These are phyloP conservation scores for Zosterops lateralis DNA, from an alignment of 2,113 vertebrate genomes.

Conservation along the genomic window DNA sequence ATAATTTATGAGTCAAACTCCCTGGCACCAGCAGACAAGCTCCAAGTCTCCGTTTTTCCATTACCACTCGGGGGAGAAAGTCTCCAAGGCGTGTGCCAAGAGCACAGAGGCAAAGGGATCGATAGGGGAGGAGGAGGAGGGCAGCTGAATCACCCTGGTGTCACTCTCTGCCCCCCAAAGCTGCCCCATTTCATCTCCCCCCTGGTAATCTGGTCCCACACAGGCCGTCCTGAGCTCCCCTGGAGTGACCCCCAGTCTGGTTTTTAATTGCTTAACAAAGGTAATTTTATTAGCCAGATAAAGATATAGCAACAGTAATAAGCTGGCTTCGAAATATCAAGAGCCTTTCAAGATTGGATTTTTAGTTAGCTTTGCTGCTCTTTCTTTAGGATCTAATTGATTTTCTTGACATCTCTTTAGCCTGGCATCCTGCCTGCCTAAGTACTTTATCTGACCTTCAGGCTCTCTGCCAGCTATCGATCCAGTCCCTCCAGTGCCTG, in stretches of 20 bases:
- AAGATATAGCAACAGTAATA: slow-evolving; percentile 74
- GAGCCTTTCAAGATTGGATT: slow-evolving; percentile 76
- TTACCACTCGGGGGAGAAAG: slow-evolving; percentile 57
- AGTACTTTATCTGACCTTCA: slow-evolving; percentile 88
- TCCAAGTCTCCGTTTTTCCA: slow-evolving; percentile 41
- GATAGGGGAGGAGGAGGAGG: slow-evolving; percentile 52
- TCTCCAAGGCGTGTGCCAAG: slow-evolving; percentile 46
- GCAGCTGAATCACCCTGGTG: slow-evolving; percentile 60
- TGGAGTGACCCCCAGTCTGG: slow-evolving; percentile 58
- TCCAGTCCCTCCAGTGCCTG: slow-evolving; percentile 68
- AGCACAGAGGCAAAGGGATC: slow-evolving; percentile 59
- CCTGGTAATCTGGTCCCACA: background rate
- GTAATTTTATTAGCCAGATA: slow-evolving; percentile 77
- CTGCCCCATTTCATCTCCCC: slow-evolving; percentile 22
- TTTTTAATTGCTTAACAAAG: slow-evolving; percentile 78
- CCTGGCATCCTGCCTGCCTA: slow-evolving; percentile 83
- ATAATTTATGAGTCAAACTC: slow-evolving; percentile 72
- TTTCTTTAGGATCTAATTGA: slow-evolving; percentile 85
- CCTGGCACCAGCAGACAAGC: slow-evolving; percentile 52
- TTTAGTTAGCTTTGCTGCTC: slow-evolving; percentile 78
- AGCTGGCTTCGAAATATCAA: slow-evolving; percentile 74
- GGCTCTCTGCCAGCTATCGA: slow-evolving; percentile 80
- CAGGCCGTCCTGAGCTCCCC: slow-evolving; percentile 45
- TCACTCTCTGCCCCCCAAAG: slow-evolving; percentile 22
- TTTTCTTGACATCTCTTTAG: slow-evolving; percentile 88